Evolutionary conservation across 2,888 invertebrate genomes (phyloP), one percentile per base, ranked within the genome.

Genomic region (Pollenia angustigena): DNA sequence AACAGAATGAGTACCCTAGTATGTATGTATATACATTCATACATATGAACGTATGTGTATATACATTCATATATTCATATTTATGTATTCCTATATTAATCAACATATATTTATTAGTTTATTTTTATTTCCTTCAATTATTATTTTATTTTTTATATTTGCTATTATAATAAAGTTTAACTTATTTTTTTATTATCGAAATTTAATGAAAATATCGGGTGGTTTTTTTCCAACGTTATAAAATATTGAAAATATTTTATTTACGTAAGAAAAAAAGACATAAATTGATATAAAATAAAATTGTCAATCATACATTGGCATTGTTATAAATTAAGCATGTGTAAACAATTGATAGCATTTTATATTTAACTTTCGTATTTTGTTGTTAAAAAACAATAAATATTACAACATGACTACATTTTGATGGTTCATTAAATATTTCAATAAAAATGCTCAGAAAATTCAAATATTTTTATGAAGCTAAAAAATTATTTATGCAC

Each of bases 261-360:
- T 32, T 48, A 62, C 46, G 9, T 64, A 74, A 58, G 48, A 66
- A 23, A 66, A 50, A 60, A 72, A 54, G 52, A 54, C 32, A 48
- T 14, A 48, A 80, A 80, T 56, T 60, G 60, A 72, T 68, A 62
- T 72, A 9, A 72, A 66, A 69, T 58, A 71, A 81, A 79, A 81
- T 79, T 82, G 81, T 82, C 85, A 85, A 82, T 82, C 74, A 79
- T 69, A 60, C 56, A 82, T 82, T 85, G 74, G 81, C 68, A 78
- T 85, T 85, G 82, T 82, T 68, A 75, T 82, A 79, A 82, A 79
- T 85, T 81, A 79, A 79, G 81, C 85, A 85, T 85, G 78, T 82
- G 78, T 69, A 82, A 81, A 74, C 78, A 85, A 81, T 81, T 85
- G 72, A 81, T 72, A 68, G 74, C 42, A 75, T 82, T 85, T 85